A percentile compares a stretch with the other conserved stretches of the same genome.
phyloP scores from a whole-genome alignment of 2,797 vertebrate species.

The Rousettus madagascariensis region DNA sequence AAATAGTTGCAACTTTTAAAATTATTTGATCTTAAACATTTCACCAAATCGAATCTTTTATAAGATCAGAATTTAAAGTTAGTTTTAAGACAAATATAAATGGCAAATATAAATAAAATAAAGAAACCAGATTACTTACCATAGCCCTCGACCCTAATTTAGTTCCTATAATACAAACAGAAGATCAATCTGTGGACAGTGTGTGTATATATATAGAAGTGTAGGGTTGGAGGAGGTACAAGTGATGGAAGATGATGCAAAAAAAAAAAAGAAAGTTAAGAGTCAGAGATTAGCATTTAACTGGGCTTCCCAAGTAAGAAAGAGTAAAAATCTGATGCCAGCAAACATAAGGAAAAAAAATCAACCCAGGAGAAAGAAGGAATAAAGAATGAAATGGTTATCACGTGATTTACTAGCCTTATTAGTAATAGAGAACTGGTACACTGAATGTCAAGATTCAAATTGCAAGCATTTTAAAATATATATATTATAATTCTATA shows the following conservation, averaged over 20 bases:
- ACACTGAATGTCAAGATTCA: not conserved
- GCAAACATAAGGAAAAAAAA: slow-evolving; percentile 26
- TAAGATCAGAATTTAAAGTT: slow-evolving; percentile 38
- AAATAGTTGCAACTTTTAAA: slow-evolving; percentile 18
- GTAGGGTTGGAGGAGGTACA: not conserved
- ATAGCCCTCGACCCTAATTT: not conserved
- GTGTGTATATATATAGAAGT: not conserved
- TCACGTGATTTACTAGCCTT: not conserved
- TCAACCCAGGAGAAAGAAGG: not conserved
- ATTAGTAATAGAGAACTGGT: not conserved
- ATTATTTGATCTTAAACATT: slow-evolving; percentile 35
- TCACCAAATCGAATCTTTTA: slow-evolving; percentile 3
- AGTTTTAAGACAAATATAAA: slow-evolving; percentile 54
- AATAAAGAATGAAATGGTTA: not conserved
- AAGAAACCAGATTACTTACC: slow-evolving; percentile 25
- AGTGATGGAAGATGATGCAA: not conserved
- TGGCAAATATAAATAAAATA: slow-evolving; percentile 34
- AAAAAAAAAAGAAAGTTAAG: not conserved
- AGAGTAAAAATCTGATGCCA: not conserved
- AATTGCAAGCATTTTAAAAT: not conserved
- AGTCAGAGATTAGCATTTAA: slow-evolving; percentile 19
- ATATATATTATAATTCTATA: not conserved
- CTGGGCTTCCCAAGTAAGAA: not conserved
- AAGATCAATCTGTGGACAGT: not conserved
- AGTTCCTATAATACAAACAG: not conserved